A percentile compares a stretch with the other conserved stretches of the same genome.
These are phyloP conservation scores for Ceratina calcarata DNA, from an alignment of 1,140 invertebrate species.

Conservation along the genomic window DNA sequence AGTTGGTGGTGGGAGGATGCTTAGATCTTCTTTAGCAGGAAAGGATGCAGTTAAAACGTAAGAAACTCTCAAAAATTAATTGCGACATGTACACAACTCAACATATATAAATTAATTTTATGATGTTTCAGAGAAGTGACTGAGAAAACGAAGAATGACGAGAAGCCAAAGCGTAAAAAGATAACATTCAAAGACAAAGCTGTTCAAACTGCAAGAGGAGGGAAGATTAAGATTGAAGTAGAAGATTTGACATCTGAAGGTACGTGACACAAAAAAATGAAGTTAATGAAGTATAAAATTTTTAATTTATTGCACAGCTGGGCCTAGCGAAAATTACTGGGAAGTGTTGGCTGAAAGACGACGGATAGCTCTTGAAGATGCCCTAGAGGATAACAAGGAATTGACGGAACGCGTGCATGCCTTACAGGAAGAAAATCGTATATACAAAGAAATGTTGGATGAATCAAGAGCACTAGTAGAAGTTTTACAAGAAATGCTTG, in stretches of 20 bases:
- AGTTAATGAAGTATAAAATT: neutral
- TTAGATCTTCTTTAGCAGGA: slow-evolving; percentile 64
- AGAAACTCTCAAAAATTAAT: slow-evolving; percentile 40
- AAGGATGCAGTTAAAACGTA: slow-evolving; percentile 70
- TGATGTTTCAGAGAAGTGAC: slow-evolving; percentile 61
- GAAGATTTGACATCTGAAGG: slow-evolving; percentile 84
- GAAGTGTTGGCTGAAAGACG: slow-evolving; percentile 84
- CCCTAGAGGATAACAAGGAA: slow-evolving; percentile 84
- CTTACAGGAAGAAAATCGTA: slow-evolving; percentile 84
- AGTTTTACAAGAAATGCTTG: slow-evolving; percentile 82
- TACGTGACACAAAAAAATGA: slow-evolving; percentile 34
- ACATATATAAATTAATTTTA: neutral
- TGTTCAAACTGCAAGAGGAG: slow-evolving; percentile 79
- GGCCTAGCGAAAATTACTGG: slow-evolving; percentile 86
- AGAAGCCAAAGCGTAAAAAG: slow-evolving; percentile 63
- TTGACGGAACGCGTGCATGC: slow-evolving; percentile 76
- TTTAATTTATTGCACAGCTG: slow-evolving; percentile 63
- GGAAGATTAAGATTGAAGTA: slow-evolving; percentile 79
- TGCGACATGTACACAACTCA: neutral
- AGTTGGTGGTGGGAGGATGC: slow-evolving; percentile 79
- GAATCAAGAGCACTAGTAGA: slow-evolving; percentile 85
- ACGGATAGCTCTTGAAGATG: slow-evolving; percentile 83
- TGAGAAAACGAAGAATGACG: slow-evolving; percentile 61
- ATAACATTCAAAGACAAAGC: slow-evolving; percentile 79
- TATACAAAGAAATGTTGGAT: slow-evolving; percentile 85